Evolutionary conservation across 2,113 vertebrate genomes (phyloP), one percentile per base, ranked within the genome.

Genomic region (Oceanites oceanicus): DNA sequence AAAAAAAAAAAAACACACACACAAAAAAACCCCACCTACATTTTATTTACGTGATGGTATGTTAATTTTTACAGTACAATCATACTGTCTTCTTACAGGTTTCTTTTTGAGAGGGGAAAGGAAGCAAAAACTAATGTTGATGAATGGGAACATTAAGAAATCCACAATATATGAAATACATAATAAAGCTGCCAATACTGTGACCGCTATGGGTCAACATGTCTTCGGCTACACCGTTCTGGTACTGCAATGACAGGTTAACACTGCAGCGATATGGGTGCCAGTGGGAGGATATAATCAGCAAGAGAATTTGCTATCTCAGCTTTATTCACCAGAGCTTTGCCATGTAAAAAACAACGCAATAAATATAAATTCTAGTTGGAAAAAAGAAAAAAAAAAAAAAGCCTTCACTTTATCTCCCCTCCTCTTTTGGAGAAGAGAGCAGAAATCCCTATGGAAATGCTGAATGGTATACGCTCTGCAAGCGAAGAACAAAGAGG

Each of bases 21-120:
- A n/a, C n/a, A 2, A 40, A 66, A 30, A 2, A 63, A 4, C 0
- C 6, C 8, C 8, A 38, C 10, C 36, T 20, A 29, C 3, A 10
- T 45, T 83, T 88, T 86, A 66, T 84, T 59, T 63, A 55, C 0
- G 0, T 40, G 58, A 77, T 20, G 7, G 9, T 26, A 27, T 12
- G 25, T 5, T 63, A 61, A 38, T 42, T 84, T 85, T 87, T 40
- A 52, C 32, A 44, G 38, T 50, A 45, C 22, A 61, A 62, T 42
- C 4, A 0, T 36, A 30, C 7, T 66, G n/a, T 32, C n/a, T 58
- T 56, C 53, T 61, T 58, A 36, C 4, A 73, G 88, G 40, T 86
- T 86, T 62, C 42, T 70, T 86, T 76, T 58, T 83, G 11, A 82
- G 44, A 82, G 10, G 9, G 10, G 7, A 65, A 74, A 63, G 62